Percentiles rank a stretch among this genome's conserved stretches.
Conservation (phyloP, 2,888 invertebrate species). For the Saturnia pavonia region DNA sequence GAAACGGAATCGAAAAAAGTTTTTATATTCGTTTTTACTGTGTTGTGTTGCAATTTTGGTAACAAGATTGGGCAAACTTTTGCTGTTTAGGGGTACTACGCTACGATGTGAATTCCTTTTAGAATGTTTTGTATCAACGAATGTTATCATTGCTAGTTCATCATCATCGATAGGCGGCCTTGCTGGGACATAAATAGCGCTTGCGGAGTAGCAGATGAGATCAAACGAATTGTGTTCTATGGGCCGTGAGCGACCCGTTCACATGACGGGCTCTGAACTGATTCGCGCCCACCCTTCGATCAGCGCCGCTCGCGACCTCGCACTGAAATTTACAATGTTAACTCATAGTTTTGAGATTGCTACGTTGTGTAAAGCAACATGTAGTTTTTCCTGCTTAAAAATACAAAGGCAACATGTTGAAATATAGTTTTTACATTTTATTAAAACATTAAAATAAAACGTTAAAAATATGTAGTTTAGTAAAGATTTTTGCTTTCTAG, state of each 20-base stretch:
- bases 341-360: constrained; percentile 36
- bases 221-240: constrained; percentile 79
- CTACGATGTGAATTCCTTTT: background rate
- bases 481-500: background rate
- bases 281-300: constrained; percentile 35
- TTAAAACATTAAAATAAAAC: no score
- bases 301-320: constrained; percentile 33
- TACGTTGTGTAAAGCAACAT: constrained; percentile 36
- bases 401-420: background rate
- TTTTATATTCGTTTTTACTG: constrained; percentile 20
- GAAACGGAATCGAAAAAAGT: constrained; percentile 28
- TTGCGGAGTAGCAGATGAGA: constrained; percentile 68
- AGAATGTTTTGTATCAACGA: background rate
- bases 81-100: background rate
- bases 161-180: constrained; percentile 64
- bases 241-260: constrained; percentile 72
- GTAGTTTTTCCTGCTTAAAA: constrained; percentile 7
- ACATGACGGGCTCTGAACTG: constrained; percentile 68
- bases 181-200: constrained; percentile 73
- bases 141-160: constrained; percentile 30
- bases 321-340: constrained; percentile 38
- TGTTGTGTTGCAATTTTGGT: background rate
- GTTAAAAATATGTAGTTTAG: no score
- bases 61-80: background rate
- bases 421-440: background rate